phyloP scores from a whole-genome alignment of 2,888 invertebrate genomes.

The Acleris literana region DNA sequence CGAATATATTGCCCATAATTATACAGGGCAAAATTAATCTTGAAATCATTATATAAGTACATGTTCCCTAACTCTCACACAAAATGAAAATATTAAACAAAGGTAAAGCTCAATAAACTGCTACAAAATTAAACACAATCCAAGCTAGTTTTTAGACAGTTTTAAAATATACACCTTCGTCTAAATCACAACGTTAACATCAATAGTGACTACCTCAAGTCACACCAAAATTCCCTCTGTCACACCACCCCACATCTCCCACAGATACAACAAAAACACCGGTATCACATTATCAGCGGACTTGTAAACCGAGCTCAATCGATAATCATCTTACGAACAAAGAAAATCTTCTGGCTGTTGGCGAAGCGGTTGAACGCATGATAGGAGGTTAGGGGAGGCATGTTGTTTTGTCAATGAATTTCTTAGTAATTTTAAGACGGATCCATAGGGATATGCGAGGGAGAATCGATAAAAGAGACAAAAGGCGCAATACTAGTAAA shows the following conservation, averaged over 20 bases:
- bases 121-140: no score
- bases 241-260: slow-evolving; percentile 44
- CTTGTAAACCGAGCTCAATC: slow-evolving; percentile 81
- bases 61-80: no score
- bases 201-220: slow-evolving; percentile 11
- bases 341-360: slow-evolving; percentile 44
- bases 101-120: no score
- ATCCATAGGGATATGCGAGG: neutral
- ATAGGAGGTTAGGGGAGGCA: slow-evolving; percentile 18
- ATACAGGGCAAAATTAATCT: no score
- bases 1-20: no score
- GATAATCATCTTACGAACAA: slow-evolving; percentile 72
- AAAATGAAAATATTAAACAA: no score
- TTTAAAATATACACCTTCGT: no score
- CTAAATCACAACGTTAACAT: neutral
- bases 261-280: slow-evolving; percentile 58
- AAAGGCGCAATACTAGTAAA: no score
- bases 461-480: neutral
- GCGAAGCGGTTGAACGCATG: slow-evolving; percentile 8
- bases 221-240: slow-evolving; percentile 43
- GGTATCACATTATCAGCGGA: slow-evolving; percentile 74
- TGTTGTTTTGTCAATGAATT: slow-evolving; percentile 34
- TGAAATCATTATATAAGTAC: no score
- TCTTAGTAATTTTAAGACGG: slow-evolving; percentile 27
- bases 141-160: no score